Base-by-base conservation (phyloP, 2,888 invertebrate species). In the Trichopoda pennipes region DNA sequence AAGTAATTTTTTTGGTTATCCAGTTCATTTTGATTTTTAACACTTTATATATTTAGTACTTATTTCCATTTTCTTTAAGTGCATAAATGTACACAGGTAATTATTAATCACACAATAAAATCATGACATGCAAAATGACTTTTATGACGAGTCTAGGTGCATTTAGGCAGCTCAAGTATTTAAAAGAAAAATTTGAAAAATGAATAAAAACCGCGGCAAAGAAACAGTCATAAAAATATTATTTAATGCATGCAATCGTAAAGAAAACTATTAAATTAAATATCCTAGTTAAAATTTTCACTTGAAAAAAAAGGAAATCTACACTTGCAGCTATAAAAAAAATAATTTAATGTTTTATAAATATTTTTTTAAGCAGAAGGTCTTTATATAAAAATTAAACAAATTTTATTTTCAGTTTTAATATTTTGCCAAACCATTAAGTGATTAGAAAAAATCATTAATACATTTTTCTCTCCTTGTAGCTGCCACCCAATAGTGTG, bases 121-220 rank as follows among this genome's bases (percentile, higher is more conserved):
- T 79, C 79, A 63, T 79, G 78, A 75, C 77, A 78, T 74, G 82
- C 74, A 66, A 68, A 83, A 51, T 21, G 21, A 60, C 60, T 61
- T 72, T 49, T 61, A 49, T 35, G 3, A 55, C 47, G 2, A 55
- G 17, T 69, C 17, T 35, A 61, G 44, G 44, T 76, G 55, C 44
- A 76, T 60, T 68, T 66, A 66, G 38, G 56, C 28, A 66, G n/a
- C 23, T 38, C 1, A 21, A 42, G 14, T 28, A n/a, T 28, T n/a
- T 61, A 17, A 23, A 14, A 2, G 32, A 44, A 53, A 17, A 21
- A 49, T 17, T 28, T n/a, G 16, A 51, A 56, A 61, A 51, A 10
- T 49, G 8, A 60, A 47, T 3, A 19, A 35, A 35, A 21, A 47
- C 1, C 51, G 42, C 47, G 58, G 63, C 35, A 47, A 28, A 35